phyloP scores from a whole-genome alignment of 2,797 vertebrate species.

The Anisognathus igniventris region DNA sequence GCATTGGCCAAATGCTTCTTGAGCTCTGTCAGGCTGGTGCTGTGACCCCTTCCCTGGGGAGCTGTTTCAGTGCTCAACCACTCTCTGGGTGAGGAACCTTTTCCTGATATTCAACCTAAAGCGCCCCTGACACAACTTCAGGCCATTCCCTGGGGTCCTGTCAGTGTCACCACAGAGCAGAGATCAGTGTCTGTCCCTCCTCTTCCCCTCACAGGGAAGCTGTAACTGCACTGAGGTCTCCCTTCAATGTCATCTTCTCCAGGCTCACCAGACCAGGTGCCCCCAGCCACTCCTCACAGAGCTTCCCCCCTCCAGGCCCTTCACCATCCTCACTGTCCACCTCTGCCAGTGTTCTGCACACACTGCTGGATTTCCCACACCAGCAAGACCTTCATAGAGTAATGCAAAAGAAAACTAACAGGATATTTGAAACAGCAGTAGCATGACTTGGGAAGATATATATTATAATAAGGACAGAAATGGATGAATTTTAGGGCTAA shows the following conservation, averaged over 20 bases:
- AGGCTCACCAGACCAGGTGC: too few species aligned
- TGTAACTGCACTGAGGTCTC: accelerated
- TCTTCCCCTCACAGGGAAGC: accelerated
- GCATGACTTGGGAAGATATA: background rate
- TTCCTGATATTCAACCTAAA: background rate
- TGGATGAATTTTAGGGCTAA: background rate
- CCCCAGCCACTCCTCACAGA: background rate
- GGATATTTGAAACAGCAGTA: background rate
- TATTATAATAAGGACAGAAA: background rate
- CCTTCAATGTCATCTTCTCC: background rate
- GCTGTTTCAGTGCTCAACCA: accelerated
- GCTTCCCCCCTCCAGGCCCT: background rate
- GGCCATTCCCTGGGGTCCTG: background rate
- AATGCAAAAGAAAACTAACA: background rate
- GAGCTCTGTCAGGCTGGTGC: background rate
- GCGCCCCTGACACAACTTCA: background rate
- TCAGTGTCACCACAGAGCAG: accelerated
- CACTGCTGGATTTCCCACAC: background rate
- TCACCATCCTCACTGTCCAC: background rate
- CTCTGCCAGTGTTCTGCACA: background rate
- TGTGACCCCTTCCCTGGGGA: background rate
- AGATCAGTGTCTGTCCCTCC: accelerated
- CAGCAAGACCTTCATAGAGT: background rate
- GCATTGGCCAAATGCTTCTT: accelerated
- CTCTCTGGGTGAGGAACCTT: accelerated